Evolutionary conservation across 2,113 vertebrate genomes (phyloP).

Genomic region (Hirundichthys speculiger): DNA sequence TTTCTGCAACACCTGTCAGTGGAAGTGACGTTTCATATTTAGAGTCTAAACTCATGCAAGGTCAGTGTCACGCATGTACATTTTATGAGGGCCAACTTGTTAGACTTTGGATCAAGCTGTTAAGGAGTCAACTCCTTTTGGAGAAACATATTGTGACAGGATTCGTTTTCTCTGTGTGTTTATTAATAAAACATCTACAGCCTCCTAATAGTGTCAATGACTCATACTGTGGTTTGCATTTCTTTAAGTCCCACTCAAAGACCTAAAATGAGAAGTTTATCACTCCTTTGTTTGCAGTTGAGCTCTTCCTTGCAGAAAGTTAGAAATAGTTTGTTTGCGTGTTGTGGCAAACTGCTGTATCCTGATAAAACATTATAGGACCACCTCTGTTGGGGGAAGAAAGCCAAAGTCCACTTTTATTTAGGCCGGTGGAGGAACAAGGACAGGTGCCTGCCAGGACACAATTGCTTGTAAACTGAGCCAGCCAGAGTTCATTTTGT

Average conservation of each 20-base stretch:
- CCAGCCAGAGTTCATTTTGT: slow-evolving; percentile 17
- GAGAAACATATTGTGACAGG: neutral
- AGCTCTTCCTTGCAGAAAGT: too few species aligned
- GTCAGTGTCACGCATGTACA: slow-evolving; percentile 22
- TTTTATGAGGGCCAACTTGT: slow-evolving; percentile 6
- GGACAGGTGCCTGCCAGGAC: slow-evolving; percentile 42
- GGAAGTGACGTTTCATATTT: slow-evolving; percentile 28
- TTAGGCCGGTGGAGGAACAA: slow-evolving; percentile 36
- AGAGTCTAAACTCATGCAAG: slow-evolving; percentile 5
- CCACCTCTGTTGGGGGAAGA: slow-evolving; percentile 19
- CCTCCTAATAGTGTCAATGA: neutral
- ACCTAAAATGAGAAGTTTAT: too few species aligned
- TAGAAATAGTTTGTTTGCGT: neutral
- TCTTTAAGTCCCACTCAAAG: too few species aligned
- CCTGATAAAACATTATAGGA: slow-evolving; percentile 2
- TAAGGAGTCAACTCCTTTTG: neutral
- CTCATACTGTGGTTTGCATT: too few species aligned
- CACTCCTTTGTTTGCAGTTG: too few species aligned
- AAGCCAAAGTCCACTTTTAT: slow-evolving; percentile 45
- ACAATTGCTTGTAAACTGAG: slow-evolving; percentile 47
- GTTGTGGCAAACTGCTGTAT: neutral
- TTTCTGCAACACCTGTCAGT: slow-evolving; percentile 55
- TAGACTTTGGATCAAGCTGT: slow-evolving; percentile 11
- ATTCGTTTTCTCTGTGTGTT: neutral
- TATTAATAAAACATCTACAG: slow-evolving; percentile 28